Percentiles rank a stretch among this genome's conserved stretches.
Conservation (phyloP, 1,140 invertebrate species). For the Nixonia krombeini region DNA sequence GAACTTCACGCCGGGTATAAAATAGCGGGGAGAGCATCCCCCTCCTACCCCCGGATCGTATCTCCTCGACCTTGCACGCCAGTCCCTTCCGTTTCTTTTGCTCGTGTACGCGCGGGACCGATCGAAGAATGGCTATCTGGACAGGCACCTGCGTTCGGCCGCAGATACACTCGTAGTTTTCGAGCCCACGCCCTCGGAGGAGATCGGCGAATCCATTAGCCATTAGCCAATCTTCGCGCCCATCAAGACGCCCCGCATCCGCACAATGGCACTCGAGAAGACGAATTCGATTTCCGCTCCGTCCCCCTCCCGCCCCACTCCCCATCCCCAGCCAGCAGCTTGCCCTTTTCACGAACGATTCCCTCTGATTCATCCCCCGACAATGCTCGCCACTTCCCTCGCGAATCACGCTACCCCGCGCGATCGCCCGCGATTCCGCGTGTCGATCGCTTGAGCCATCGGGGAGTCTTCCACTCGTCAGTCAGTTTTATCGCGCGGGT, state of each 20-base stretch:
- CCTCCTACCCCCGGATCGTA: constrained; percentile 10
- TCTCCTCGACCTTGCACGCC: constrained; percentile 12
- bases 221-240: constrained; percentile 25
- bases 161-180: constrained; percentile 8
- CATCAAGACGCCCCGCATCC: constrained; percentile 9
- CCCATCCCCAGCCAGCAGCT: background rate
- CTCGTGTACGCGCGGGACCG: constrained; percentile 7
- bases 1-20: no score
- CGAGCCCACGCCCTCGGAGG: constrained; percentile 2
- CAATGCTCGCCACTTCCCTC: background rate
- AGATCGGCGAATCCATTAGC: constrained; percentile 27
- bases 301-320: background rate
- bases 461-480: no score
- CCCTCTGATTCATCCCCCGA: background rate
- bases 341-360: background rate
- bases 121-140: constrained; percentile 18
- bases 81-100: constrained; percentile 6
- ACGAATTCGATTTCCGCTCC: constrained; percentile 16
- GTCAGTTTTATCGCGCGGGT: background rate
- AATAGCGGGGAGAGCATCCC: background rate
- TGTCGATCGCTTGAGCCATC: no score
- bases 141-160: background rate
- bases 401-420: background rate
- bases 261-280: constrained; percentile 10
- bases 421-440: background rate